Evolutionary conservation across 2,113 vertebrate genomes (phyloP).

Genomic region (Actinemys pallida): DNA sequence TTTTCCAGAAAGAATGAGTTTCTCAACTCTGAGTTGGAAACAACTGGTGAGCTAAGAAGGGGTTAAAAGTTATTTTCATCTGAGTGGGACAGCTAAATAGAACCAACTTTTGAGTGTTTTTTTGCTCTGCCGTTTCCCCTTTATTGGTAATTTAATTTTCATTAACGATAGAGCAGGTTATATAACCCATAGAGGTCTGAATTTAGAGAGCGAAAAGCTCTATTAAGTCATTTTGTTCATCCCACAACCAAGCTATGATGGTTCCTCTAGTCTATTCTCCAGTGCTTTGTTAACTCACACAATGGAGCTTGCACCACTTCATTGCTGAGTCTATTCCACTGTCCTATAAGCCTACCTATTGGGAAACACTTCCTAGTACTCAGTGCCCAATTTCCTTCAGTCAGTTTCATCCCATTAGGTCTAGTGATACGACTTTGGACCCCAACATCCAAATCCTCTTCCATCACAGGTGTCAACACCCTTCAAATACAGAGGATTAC

Average conservation of each 20-base stretch:
- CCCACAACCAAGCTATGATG: not conserved
- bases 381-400: not conserved
- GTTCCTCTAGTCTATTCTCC: rapidly evolving
- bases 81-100: not conserved
- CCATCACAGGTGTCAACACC: not conserved
- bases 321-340: not conserved
- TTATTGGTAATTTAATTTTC: not conserved
- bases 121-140: not conserved
- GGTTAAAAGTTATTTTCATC: not conserved
- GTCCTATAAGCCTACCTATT: rapidly evolving
- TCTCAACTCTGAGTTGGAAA: not conserved
- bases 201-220: not conserved
- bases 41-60: not conserved
- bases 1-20: rapidly evolving
- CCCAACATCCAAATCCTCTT: not conserved
- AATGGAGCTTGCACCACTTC: rapidly evolving
- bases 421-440: not conserved
- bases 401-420: not conserved
- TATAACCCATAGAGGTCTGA: not conserved
- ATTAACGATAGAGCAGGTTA: not conserved
- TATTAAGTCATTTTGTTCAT: not conserved
- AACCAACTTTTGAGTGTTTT: not conserved
- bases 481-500: not conserved
- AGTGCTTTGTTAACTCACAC: not conserved
- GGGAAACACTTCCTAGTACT: not conserved